A percentile compares a stretch with the other conserved stretches of the same genome.
phyloP scores from a whole-genome alignment of 2,113 vertebrate species.

The Sturnus vulgaris region DNA sequence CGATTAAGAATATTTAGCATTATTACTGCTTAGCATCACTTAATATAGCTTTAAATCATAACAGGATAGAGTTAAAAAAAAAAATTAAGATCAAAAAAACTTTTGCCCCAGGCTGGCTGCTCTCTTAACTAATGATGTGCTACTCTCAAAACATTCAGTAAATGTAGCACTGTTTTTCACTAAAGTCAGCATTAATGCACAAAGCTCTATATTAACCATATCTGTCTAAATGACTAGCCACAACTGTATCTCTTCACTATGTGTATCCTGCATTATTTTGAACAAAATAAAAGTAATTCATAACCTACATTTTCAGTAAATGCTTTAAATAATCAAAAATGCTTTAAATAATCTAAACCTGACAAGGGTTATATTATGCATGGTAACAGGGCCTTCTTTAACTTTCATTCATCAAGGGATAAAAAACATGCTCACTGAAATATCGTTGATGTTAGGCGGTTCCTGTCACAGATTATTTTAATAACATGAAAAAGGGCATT shows the following conservation, averaged over 20 bases:
- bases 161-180: not conserved
- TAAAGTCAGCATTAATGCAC: not conserved
- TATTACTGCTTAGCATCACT: not conserved
- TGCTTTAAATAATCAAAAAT: not conserved
- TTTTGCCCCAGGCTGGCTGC: not conserved
- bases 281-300: not conserved
- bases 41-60: slow-evolving; percentile 1
- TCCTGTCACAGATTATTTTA: not conserved
- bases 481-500: not conserved
- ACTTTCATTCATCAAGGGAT: not conserved
- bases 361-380: not conserved
- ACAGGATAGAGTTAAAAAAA: not conserved
- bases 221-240: not conserved
- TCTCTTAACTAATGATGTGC: not conserved
- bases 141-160: not conserved
- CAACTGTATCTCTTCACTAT: not conserved
- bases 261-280: not conserved
- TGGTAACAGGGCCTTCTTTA: not conserved
- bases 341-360: not conserved
- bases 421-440: not conserved
- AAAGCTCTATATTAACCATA: not conserved
- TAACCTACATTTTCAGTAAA: not conserved
- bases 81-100: not conserved
- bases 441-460: not conserved
- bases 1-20: not conserved